Base-by-base conservation (phyloP, 2,113 vertebrate species). In the Gulo gulo region DNA sequence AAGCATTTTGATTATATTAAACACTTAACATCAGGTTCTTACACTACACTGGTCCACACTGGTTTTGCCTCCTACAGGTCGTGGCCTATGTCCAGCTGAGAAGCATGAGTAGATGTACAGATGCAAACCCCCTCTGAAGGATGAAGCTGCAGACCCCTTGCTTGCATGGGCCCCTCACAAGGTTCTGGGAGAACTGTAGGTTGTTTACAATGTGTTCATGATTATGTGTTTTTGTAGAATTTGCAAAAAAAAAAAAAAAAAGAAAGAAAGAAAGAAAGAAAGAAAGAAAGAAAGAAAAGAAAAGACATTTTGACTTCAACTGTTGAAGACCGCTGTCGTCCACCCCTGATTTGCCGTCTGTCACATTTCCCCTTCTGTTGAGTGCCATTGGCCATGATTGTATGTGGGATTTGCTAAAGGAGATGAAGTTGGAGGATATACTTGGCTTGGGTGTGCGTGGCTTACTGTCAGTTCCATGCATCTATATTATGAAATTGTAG, bases 141-240 rank as follows among this genome's bases (percentile, higher is more conserved):
- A 55, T 14, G 34, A 55, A 57, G 65, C 29, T 34, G 87, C 9
- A 20, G 67, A 67, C 36, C 10, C 14, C 69, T 50, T 14, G 45
- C 4, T 34, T 83, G 21, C 52, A 7, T 10, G 29, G 15, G 1
- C 15, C 52, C 45, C 50, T 59, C 0, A 0, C 20, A 23, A 42
- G 34, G 10, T 23, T 42, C 24, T 86, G 23, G 50, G 24, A 45
- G 34, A n/a, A 39, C 23, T 71, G 2, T 8, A 7, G 45, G 78
- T 18, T n/a, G 31, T 36, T 50, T 11, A 36, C 21, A 36, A 2
- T 20, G 20, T 12, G 57, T 67, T 74, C 18, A 7, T 4, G 14
- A 39, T 4, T 15, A 92, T 24, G 36, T 14, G 16, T 34, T 45
- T 59, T 45, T 55, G 8, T n/a, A 82, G 36, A 82, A 82, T 65